Conservation (phyloP, 92 coral and sea anemone species). For the Actinernus sp. region DNA sequence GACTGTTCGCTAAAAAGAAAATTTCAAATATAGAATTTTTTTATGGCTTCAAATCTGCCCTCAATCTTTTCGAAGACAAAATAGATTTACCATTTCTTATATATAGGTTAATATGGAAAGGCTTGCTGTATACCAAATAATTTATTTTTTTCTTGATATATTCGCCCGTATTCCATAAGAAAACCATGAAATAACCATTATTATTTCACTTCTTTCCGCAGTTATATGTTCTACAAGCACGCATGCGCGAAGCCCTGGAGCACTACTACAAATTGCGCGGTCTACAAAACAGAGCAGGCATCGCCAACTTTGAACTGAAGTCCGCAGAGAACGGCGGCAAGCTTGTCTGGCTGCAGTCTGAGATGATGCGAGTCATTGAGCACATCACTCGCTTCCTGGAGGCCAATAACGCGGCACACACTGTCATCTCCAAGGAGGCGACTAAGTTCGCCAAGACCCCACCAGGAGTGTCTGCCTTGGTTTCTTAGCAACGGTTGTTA, state of each 20-base stretch:
- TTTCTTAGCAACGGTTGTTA: slow-evolving; percentile 8
- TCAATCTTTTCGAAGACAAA: background rate
- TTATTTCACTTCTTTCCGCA: slow-evolving; percentile 24
- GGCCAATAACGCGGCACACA: slow-evolving; percentile 90
- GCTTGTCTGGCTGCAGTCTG: slow-evolving; percentile 71
- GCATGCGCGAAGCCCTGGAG: slow-evolving; percentile 89
- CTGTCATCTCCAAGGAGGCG: slow-evolving; percentile 84
- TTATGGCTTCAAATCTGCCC: no score
- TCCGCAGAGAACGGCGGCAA: slow-evolving; percentile 86
- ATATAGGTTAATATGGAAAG: background rate
- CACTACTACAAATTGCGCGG: slow-evolving; percentile 92
- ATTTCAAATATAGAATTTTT: no score
- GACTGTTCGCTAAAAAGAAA: no score
- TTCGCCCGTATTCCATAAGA: no score
- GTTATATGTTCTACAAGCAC: slow-evolving; percentile 87
- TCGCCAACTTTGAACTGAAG: slow-evolving; percentile 83
- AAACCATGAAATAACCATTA: no score
- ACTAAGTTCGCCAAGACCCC: slow-evolving; percentile 79
- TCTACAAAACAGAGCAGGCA: slow-evolving; percentile 80
- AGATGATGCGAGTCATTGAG: slow-evolving; percentile 85
- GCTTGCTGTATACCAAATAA: no score
- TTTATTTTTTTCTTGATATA: background rate
- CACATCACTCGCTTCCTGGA: slow-evolving; percentile 91
- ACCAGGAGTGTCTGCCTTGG: slow-evolving; percentile 5
- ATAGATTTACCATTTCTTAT: background rate